Percentiles rank a stretch among this genome's conserved stretches.
These are phyloP conservation scores for Drosophila arizonae DNA, from an alignment of 1,140 invertebrate genomes.

Conservation along the genomic window DNA sequence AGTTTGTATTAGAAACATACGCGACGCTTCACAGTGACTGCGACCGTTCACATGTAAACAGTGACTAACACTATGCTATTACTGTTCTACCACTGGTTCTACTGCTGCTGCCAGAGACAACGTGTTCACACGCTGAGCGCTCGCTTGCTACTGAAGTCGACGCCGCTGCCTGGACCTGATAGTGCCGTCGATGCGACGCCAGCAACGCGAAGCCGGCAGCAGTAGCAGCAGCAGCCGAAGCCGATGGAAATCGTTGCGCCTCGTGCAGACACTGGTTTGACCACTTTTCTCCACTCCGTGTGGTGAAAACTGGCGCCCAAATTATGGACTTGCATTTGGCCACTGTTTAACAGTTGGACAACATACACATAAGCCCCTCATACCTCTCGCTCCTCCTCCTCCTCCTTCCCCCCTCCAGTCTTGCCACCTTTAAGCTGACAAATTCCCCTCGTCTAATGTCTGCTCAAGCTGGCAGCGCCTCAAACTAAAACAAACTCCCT, in stretches of 20 bases:
- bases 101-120: constrained; percentile 47
- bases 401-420: not conserved
- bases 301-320: constrained; percentile 72
- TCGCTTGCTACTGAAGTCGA: constrained; percentile 76
- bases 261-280: constrained; percentile 47
- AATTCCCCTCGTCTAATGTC: not conserved
- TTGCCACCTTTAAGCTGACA: not conserved
- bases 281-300: constrained; percentile 61
- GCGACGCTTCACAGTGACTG: constrained; percentile 30
- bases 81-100: constrained; percentile 1
- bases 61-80: constrained; percentile 10
- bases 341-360: constrained; percentile 19
- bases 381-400: not conserved
- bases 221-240: constrained; percentile 23
- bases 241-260: constrained; percentile 12
- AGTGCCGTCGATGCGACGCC: constrained; percentile 47
- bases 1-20: constrained; percentile 18
- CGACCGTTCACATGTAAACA: not conserved
- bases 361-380: too few species aligned
- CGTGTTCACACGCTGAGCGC: constrained; percentile 66
- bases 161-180: constrained; percentile 57
- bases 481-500: too few species aligned
- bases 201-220: constrained; percentile 17
- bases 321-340: constrained; percentile 60
- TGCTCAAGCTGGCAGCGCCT: not conserved